Conservation (phyloP, 2,888 invertebrate species). For the Metalampra italica region DNA sequence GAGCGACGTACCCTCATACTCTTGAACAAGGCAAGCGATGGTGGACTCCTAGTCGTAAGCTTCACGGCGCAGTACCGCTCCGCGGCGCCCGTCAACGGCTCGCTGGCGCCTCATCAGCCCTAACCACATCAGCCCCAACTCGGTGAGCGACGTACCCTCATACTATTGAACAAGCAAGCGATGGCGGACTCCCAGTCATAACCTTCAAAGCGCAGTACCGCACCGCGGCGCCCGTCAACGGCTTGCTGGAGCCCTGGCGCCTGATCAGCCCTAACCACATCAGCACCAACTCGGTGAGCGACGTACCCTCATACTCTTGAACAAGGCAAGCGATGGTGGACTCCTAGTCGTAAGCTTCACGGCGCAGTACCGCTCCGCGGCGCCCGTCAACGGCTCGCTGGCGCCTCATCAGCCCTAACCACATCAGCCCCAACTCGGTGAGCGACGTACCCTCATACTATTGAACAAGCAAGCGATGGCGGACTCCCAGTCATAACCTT, state of each 20-base stretch:
- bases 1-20: conserved; percentile 85
- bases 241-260: conserved; percentile 82
- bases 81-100: conserved; percentile 63
- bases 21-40: conserved; percentile 84
- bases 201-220: conserved; percentile 93
- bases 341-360: too few relatives aligned
- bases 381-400: too few relatives aligned
- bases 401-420: conserved; percentile 88
- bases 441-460: conserved; percentile 34
- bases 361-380: too few relatives aligned
- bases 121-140: conserved; percentile 90
- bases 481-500: too few relatives aligned
- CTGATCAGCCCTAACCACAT: conserved; percentile 90
- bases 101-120: conserved; percentile 89
- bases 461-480: too few relatives aligned
- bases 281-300: conserved; percentile 88
- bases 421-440: conserved; percentile 91
- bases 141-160: conserved; percentile 88
- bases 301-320: too few relatives aligned
- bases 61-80: conserved; percentile 91
- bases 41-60: conserved; percentile 90
- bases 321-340: too few relatives aligned
- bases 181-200: conserved; percentile 90
- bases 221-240: conserved; percentile 69
- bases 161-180: conserved; percentile 84